Conservation (phyloP, 2,888 invertebrate genomes). For the Nycteola revayana region DNA sequence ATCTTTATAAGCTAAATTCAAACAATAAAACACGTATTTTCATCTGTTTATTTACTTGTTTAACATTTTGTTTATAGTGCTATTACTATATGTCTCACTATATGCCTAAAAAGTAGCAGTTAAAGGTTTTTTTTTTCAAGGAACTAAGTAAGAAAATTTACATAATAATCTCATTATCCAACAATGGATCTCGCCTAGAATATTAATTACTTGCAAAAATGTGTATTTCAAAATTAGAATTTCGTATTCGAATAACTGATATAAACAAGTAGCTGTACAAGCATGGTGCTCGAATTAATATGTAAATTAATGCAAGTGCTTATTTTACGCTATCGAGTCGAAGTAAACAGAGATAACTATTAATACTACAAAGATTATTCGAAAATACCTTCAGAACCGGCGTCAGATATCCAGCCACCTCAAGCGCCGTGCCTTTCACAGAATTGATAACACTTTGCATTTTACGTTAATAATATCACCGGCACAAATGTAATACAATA, state of each 20-base stretch:
- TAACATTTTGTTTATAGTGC: too few species aligned
- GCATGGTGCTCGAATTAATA: neutral
- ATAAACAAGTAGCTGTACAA: too few species aligned
- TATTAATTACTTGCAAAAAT: too few species aligned
- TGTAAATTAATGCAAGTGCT: constrained; percentile 1
- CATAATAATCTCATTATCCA: neutral
- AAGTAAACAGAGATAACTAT: constrained; percentile 17
- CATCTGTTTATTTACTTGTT: too few species aligned
- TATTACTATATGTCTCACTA: too few species aligned
- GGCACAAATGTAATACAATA: neutral
- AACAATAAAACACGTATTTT: too few species aligned
- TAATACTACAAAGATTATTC: constrained; percentile 10
- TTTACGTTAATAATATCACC: constrained; percentile 4
- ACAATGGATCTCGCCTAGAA: neutral
- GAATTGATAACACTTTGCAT: constrained; percentile 98
- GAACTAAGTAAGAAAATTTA: too few species aligned
- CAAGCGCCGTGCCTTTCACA: constrained; percentile 96
- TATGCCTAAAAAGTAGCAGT: too few species aligned
- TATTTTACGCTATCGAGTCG: constrained; percentile 8
- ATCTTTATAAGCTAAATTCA: too few species aligned
- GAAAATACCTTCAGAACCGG: constrained; percentile 94
- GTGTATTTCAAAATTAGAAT: too few species aligned
- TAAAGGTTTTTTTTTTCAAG: too few species aligned
- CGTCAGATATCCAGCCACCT: constrained; percentile 97
- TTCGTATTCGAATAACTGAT: too few species aligned